Base-by-base conservation (phyloP, 30 jellyfish, hydroid and myxozoan genomes). In the Haliclystus octoradiatus region DNA sequence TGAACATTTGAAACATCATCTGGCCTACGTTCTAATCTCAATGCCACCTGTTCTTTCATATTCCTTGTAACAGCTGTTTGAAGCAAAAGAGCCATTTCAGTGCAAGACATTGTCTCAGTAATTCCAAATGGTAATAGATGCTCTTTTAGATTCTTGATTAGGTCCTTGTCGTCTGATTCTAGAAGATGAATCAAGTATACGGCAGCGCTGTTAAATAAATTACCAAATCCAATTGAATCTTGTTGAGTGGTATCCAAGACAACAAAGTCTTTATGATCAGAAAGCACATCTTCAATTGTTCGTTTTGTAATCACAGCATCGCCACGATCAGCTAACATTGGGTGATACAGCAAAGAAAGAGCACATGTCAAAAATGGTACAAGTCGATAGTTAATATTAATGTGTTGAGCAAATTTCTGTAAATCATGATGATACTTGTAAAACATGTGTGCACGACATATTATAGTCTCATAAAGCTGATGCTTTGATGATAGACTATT, bases 311-410 rank as follows among this genome's bases (percentile, higher is more conserved):
- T 67, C 4, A 47, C 53, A 1, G 50, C 82, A 2, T 28, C 25
- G 12, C 27, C 65, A 26, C 70, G 79, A 46, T 32, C 67, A 23
- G 78, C 70, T 28, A 68, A 72, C 26, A 82, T 93, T 53, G 81
- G 57, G 30, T 88, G 97, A 69, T 72, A 50, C 66, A 88, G 51
- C 9, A 88, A 78, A 33, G 92, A 81, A 31, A 88, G 76, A 26
- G 97, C 97, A 31, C 95, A 88, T 3, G 97, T 72, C 33, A 80
- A 74, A 49, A 80, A 88, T 1, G 97, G 97, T 31, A 88, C 49
- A 52, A 88, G 50, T 67, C 88, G 77, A 3, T 80, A 73, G 52
- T 75, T 69, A 32, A 74, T 63, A 3, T 52, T 34, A 5, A 60
- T 62, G 5, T 70, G 70, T 65, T 92, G 83, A 50, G 92, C 93